Evolutionary conservation across 2,113 vertebrate species (phyloP).

Genomic region (Hypocryptadius cinnamomeus): DNA sequence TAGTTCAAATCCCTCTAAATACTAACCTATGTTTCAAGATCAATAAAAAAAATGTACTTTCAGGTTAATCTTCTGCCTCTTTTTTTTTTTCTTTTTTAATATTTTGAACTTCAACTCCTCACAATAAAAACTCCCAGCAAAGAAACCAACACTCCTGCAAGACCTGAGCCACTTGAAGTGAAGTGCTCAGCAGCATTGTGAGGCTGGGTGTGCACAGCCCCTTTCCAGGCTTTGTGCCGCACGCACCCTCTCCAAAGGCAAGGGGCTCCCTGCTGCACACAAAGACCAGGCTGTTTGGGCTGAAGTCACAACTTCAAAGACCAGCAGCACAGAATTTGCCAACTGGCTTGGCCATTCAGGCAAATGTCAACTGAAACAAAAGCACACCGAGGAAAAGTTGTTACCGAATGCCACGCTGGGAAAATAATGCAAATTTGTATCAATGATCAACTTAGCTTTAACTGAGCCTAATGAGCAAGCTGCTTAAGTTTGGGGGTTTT

Average conservation of each 20-base stretch:
- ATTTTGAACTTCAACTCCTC: neutral
- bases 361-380: slow-evolving; percentile 49
- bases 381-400: neutral
- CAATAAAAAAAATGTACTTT: neutral
- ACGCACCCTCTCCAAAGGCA: neutral
- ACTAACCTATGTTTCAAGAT: neutral
- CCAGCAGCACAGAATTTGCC: slow-evolving; percentile 38
- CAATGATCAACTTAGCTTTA: neutral
- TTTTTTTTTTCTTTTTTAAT: neutral
- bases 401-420: neutral
- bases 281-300: slow-evolving; percentile 17
- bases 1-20: neutral
- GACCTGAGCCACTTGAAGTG: neutral
- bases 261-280: neutral
- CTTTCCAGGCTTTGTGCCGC: neutral
- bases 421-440: slow-evolving; percentile 19
- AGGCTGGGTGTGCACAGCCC: neutral
- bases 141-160: neutral
- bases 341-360: slow-evolving; percentile 27
- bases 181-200: neutral
- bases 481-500: neutral
- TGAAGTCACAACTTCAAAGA: slow-evolving; percentile 59
- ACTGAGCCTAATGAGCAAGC: neutral
- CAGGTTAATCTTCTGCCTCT: neutral
- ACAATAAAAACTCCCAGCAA: neutral